Evolutionary conservation across 2,888 invertebrate genomes (phyloP), one percentile per base, ranked within the genome.

Genomic region (Tenthredo livida): DNA sequence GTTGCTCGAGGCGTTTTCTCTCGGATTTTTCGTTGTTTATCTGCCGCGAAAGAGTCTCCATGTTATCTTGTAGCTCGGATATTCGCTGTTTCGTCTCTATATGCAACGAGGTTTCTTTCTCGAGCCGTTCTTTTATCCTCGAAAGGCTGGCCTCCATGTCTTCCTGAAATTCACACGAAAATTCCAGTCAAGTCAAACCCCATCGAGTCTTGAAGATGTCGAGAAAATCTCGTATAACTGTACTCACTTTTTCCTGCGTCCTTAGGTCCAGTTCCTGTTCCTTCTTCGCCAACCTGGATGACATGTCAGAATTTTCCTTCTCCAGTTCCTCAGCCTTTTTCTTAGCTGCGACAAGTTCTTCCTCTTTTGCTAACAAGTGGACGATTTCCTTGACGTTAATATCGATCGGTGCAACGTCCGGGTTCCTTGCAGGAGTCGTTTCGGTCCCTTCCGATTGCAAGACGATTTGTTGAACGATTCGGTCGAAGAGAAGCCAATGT

Each of bases 401-500:
- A 86, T 97, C 96, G 37, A 98, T 94, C 0, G 98, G 97, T 0
- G 97, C 95, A 17, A 97, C 96, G 91, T 98, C 98, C 4, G 97
- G 97, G 92, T 98, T 97, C 90, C 96, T 96, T 1, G 95, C 86
- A 47, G 92, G 88, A 43, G 92, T 89, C 0, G 88, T 83, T 61
- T 92, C 91, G 80, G 85, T 95, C 90, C 90, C 94, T 90, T 96
- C 96, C 10, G 95, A 96, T 94, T 99, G 99, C 78, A 99, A 94
- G 75, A 98, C 97, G 43, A 99, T 96, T 93, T 99, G 99, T 93
- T 99, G 99, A 29, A 97, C 96, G 86, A 99, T 97, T 87, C 99
- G 96, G 94, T 99, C 99, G 91, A 99, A 96, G 84, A 99, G 95
- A 54, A 98, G 94, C 99, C 99, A 99, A 92, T 98, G 97, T 90